These are phyloP conservation scores for Myotis davidii DNA, from an alignment of 2,113 vertebrate genomes.

Conservation along the genomic window DNA sequence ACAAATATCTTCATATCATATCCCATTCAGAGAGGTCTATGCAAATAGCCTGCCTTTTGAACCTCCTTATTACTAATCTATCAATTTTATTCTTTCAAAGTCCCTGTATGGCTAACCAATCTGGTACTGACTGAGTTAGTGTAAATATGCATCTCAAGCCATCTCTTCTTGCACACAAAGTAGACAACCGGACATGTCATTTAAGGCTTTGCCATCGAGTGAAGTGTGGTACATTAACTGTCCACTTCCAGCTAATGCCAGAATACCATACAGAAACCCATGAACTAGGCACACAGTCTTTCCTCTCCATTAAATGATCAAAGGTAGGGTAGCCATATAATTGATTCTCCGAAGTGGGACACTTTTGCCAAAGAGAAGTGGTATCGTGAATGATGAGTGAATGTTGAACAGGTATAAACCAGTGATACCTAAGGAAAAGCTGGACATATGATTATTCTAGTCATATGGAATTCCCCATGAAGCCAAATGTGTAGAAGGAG, in stretches of 20 bases:
- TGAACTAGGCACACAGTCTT: background rate
- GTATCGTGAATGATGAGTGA: background rate
- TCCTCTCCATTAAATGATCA: background rate
- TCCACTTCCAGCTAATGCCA: background rate
- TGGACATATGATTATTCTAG: background rate
- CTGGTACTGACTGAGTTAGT: background rate
- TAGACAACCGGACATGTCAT: background rate
- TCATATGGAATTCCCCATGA: background rate
- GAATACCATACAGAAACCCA: background rate
- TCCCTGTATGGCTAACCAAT: background rate
- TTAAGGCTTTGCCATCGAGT: background rate
- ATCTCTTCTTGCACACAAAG: background rate
- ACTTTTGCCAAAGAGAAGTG: background rate
- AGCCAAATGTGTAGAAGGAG: background rate
- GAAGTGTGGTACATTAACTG: background rate
- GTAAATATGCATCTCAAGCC: background rate
- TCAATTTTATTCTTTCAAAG: conserved; percentile 1
- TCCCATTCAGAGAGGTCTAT: background rate
- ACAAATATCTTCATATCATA: background rate
- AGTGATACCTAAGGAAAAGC: background rate
- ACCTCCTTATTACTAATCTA: background rate
- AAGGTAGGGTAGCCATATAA: background rate
- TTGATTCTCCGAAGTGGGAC: background rate
- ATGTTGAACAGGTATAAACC: background rate
- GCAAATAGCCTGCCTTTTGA: background rate